These are phyloP conservation scores for Tachycineta bicolor DNA, from an alignment of 2,113 vertebrate species.

Conservation along the genomic window DNA sequence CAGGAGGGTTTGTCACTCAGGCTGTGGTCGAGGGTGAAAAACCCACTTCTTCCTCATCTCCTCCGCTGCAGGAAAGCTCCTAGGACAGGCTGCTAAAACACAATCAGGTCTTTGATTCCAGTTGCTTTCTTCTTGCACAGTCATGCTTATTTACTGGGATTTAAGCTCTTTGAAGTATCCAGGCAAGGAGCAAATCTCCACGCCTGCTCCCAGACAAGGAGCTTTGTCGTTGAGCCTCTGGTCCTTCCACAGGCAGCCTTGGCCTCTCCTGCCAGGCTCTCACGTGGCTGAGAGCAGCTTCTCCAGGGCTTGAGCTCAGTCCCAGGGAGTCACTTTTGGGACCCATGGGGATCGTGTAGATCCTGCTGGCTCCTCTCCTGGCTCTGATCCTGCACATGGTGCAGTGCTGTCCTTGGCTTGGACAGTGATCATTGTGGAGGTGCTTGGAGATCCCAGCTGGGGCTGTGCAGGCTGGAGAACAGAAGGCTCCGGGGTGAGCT, in stretches of 20 bases:
- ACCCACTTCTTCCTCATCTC: neutral
- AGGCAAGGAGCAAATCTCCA: constrained; percentile 43
- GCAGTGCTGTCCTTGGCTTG: neutral
- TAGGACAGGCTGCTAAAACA: neutral
- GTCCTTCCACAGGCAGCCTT: neutral
- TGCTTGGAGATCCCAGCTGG: neutral
- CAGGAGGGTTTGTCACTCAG: neutral
- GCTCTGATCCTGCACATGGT: neutral
- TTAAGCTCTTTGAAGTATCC: constrained; percentile 49
- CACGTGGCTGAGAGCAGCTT: neutral
- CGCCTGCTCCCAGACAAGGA: neutral
- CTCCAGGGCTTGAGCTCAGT: neutral
- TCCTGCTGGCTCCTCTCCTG: neutral
- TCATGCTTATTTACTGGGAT: constrained; percentile 38
- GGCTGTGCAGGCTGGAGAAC: neutral
- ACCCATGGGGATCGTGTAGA: rapidly evolving
- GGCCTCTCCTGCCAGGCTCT: neutral
- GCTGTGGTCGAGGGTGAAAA: neutral
- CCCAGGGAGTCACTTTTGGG: neutral
- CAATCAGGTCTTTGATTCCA: neutral
- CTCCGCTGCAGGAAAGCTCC: neutral
- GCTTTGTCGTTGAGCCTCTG: constrained; percentile 29
- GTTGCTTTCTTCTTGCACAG: constrained; percentile 27
- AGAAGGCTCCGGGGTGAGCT: neutral
- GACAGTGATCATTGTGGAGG: too few relatives aligned